A percentile compares a stretch with the other conserved stretches of the same genome.
Conservation (phyloP, 1,140 invertebrate genomes). For the Drosophila pachea region DNA sequence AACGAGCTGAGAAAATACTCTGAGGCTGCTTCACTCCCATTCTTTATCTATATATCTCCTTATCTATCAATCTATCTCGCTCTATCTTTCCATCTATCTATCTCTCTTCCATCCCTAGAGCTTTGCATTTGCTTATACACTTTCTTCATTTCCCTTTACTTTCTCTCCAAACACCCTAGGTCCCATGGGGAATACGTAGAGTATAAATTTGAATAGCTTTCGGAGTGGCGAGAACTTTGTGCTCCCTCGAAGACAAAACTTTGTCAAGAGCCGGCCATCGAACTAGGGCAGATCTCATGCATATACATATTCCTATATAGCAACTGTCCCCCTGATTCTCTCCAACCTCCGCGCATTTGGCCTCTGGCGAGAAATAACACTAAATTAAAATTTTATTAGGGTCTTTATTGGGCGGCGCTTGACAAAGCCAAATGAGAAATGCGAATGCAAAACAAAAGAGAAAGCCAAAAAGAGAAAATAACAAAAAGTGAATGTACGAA, state of each 20-base stretch:
- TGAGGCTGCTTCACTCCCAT: too few relatives aligned
- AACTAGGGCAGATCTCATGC: slow-evolving; percentile 26
- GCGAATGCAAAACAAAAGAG: slow-evolving; percentile 6
- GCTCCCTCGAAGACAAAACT: slow-evolving; percentile 1
- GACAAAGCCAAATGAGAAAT: slow-evolving; percentile 37
- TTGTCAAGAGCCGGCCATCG: slow-evolving; percentile 13
- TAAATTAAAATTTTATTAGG: slow-evolving; percentile 78
- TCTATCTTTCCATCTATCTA: neutral
- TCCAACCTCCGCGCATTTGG: neutral
- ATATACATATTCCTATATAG: slow-evolving; percentile 12
- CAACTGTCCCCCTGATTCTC: neutral
- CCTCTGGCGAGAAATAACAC: slow-evolving; percentile 75
- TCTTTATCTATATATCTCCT: neutral
- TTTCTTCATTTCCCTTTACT: neutral
- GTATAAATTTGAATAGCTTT: slow-evolving; percentile 15
- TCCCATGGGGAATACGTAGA: slow-evolving; percentile 8
- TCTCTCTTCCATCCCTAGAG: neutral
- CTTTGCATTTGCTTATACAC: neutral
- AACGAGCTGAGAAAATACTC: too few relatives aligned
- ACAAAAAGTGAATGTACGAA: slow-evolving; percentile 16
- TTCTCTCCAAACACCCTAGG: neutral
- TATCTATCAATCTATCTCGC: neutral
- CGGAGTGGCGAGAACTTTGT: slow-evolving; percentile 30
- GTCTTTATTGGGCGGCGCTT: slow-evolving; percentile 71
- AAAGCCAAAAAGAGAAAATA: slow-evolving; percentile 19